Base-by-base conservation (phyloP, 2,113 vertebrate species). In the Melanostigma gelatinosum region DNA sequence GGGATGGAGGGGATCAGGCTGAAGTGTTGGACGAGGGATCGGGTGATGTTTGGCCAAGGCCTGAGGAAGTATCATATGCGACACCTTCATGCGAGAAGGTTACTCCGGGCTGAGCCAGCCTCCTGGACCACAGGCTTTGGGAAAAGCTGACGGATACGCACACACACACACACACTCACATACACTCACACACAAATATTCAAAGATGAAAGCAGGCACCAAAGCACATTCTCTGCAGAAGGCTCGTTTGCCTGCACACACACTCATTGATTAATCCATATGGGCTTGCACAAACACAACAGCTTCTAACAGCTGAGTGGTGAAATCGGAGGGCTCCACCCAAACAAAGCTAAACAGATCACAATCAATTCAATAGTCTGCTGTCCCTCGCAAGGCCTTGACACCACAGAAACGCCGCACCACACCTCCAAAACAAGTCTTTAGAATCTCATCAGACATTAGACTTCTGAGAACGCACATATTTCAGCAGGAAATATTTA, bases 11-110 rank as follows among this genome's bases (percentile, higher is more conserved):
- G 86, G 84, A 91, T 90, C 86, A 80, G 77, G 57, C 78, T 72
- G 75, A 75, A 85, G 82, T 77, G 85, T 88, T 75, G 87, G 80
- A 85, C 77, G 70, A 75, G 80, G 86, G 93, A 93, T 95, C 88
- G 29, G 87, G 87, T 94, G 89, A 87, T 93, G 91, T 93, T 92
- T 93, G 91, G 92, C 88, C 90, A 77, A 88, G 75, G 88, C 89
- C 83, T 92, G 88, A 94, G 94, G 94, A 95, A 94, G 93, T 95
- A 94, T 95, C 93, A 84, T 79, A 92, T 95, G 91, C 74, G 61
- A 92, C 91, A 93, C 89, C 87, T 91, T 91, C 90, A 92, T 89
- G 92, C 58, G 87, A 93, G 93, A 93, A 93, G 93, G 93, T 92
- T 94, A 94, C 85, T 80, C 48, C 4, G 79, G 88, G 75, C 87